phyloP scores from a whole-genome alignment of 2,113 vertebrate genomes.

The Origma solitaria region DNA sequence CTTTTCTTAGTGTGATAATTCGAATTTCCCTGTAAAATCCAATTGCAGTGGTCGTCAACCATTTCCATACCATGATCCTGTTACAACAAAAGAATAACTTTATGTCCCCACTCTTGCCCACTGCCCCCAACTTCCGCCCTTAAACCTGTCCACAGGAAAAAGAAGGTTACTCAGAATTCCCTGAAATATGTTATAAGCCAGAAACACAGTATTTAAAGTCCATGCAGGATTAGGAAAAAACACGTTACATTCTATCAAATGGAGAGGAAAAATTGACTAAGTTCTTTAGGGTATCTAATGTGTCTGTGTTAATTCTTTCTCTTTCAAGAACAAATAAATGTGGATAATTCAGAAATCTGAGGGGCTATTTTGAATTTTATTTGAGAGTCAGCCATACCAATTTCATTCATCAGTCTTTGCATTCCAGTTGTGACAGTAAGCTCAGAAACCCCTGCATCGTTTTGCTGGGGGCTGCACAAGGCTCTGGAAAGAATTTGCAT shows the following conservation, averaged over 20 bases:
- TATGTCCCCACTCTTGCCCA: background rate
- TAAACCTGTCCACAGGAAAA: background rate
- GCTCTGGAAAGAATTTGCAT: background rate
- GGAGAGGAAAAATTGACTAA: background rate
- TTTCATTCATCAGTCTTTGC: background rate
- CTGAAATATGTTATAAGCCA: background rate
- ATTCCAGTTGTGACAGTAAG: background rate
- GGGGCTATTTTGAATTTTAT: background rate
- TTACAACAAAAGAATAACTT: background rate
- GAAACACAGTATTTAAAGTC: background rate
- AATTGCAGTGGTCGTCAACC: background rate
- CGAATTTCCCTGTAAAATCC: constrained; percentile 1
- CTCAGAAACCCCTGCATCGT: background rate
- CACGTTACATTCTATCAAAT: background rate
- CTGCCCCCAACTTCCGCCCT: background rate
- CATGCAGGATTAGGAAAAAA: background rate
- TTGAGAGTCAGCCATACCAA: background rate
- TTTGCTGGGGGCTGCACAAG: background rate
- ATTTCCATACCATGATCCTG: background rate
- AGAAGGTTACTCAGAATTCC: background rate
- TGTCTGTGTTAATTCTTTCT: background rate
- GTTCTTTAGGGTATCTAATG: background rate
- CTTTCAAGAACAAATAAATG: background rate
- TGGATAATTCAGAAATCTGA: background rate
- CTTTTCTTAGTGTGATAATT: constrained; percentile 30